Evolutionary conservation across 2,888 invertebrate genomes (phyloP), one percentile per base, ranked within the genome.

Genomic region (Schrankia costaestrigalis): DNA sequence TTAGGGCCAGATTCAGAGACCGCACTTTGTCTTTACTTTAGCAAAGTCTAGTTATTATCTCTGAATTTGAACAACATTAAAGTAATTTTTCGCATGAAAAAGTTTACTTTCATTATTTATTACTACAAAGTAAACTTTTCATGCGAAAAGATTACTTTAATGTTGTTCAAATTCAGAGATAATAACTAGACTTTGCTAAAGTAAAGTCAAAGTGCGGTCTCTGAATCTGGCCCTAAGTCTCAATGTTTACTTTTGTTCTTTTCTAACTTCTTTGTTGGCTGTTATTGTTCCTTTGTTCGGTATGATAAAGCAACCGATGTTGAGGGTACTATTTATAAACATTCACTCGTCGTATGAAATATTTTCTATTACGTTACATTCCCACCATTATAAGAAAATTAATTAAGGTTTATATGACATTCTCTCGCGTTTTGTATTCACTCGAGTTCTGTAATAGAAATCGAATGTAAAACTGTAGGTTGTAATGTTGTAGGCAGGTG

Each of bases 241-340:
- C n/a, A 57, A 65, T 78, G 72, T 77, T 78, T 78, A 74, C 73
- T 75, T 80, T 80, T 79, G 78, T 79, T 78, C 68, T 72, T 78
- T 78, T 75, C 75, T 77, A 73, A 77, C 76, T 76, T 78, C 77
- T 80, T 82, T 80, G 77, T 79, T 71, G 66, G 64, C 66, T 57
- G 62, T 73, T 73, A 77, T 78, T 78, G 77, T 81, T 79, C 78
- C 71, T 78, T 83, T 82, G 80, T 82, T 80, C 70, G 43, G 63
- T 57, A 56, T 66, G 66, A 73, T 77, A 71, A 73, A 73, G 63
- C 66, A 61, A 54, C 61, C 63, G 66, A 60, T 56, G 55, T 49
- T 49, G 59, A 62, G 58, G 61, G 63, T 54, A 55, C 56, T 77
- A 73, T 81, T 80, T 80, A 78, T 77, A 82, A 83, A 81, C 76